Base-by-base conservation (phyloP, 92 coral and sea anemone genomes). In the Nematostella vectensis region DNA sequence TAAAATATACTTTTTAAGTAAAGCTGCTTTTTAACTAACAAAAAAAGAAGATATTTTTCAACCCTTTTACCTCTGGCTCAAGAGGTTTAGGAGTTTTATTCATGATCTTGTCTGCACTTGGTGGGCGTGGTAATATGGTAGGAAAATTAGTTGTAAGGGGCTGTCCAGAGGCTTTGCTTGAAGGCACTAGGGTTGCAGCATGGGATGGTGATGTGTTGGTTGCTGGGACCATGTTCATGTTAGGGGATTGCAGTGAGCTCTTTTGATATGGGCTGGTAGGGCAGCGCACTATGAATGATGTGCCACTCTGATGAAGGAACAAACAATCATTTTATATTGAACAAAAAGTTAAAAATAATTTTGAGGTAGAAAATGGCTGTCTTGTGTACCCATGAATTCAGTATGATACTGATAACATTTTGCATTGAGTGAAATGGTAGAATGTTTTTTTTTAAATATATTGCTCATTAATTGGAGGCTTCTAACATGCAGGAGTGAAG, bases 81-180 rank as follows among this genome's bases (percentile, higher is more conserved):
- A 51, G 1, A 29, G 4, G 54, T 17, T 1, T 60, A 47, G 23
- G 4, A 9, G 51, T 11, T 22, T 45, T 22, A 8, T 4, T 17
- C 23, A 9, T 45, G 18, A 17, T 19, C 23, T 8, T 11, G 4
- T 9, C 9, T 6, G 21, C 51, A 11, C 18, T 11, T 6, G 51
- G 21, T 31, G 76, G 76, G 8, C 76, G 76, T 8, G 76, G 76
- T 20, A 69, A 54, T 25, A 69, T 69, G 13, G 59, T 59, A 13
- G 62, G 76, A n/a, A 69, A 58, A 6, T 45, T 68, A 25, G 69
- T 27, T 0, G 61, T 39, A 47, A 49, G 59, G 1, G 76, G 3
- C 9, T 55, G 57, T 22, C 69, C 76, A 26, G 68, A 28, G 12
- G 20, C 28, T 27, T 47, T 69, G 4, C 21, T 8, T 19, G 12